Evolutionary conservation across 2,113 vertebrate species (phyloP).

Genomic region (Guaruba guarouba): DNA sequence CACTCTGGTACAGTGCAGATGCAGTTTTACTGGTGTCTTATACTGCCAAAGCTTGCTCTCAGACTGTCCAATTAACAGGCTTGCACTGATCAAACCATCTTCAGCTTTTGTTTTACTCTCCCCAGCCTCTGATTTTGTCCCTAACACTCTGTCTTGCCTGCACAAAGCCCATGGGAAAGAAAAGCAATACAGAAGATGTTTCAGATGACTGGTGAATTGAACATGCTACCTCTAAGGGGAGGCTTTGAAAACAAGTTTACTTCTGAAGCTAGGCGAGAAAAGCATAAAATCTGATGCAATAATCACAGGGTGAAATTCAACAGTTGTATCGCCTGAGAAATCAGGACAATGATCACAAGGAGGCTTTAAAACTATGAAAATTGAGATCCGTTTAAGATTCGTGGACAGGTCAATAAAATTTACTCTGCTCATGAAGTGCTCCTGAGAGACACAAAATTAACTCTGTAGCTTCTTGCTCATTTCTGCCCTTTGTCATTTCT

Average conservation of each 20-base stretch:
- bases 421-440: slow-evolving; percentile 19
- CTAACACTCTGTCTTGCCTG: neutral
- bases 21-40: neutral
- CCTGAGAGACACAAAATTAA: neutral
- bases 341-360: neutral
- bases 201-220: neutral
- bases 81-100: neutral
- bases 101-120: neutral
- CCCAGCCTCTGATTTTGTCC: neutral
- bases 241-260: slow-evolving; percentile 36
- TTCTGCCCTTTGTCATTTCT: neutral
- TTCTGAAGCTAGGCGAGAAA: slow-evolving; percentile 1
- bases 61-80: neutral
- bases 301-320: slow-evolving; percentile 33
- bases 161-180: neutral
- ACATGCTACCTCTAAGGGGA: neutral
- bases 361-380: slow-evolving; percentile 14
- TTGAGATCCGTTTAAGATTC: neutral
- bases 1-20: neutral
- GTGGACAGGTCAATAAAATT: slow-evolving; percentile 28
- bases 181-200: neutral
- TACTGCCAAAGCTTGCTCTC: neutral
- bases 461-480: neutral
- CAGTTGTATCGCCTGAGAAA: neutral
- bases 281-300: slow-evolving; percentile 30